Evolutionary conservation across 2,113 vertebrate species (phyloP), one percentile per base, ranked within the genome.

Genomic region (Potamarius usumacintae): DNA sequence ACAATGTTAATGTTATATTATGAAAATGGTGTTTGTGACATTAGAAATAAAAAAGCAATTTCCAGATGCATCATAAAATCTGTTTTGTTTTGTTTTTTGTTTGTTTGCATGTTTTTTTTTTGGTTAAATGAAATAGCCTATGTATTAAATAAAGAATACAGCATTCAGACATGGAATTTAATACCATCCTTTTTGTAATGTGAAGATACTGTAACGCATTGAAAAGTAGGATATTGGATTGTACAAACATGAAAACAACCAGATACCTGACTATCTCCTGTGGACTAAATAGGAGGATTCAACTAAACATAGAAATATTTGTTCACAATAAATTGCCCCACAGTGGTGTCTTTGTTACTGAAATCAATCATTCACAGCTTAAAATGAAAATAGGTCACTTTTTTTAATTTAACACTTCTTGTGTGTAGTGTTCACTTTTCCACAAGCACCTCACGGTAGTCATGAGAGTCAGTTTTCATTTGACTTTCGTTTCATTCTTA

Each of bases 311-410:
- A 50, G 2, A 74, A 48, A 74, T 22, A 74, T 74, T 48, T 22
- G 18, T 22, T 12, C 18, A 74, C 18, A 48, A 11, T 22, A 48
- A 74, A 50, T 10, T 74, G 42, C 3, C 52, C 50, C 60, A 78
- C 67, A 82, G 88, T 89, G 15, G 60, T 71, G 25, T 78, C 60
- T 76, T 42, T 85, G 79, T 83, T 82, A 76, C 60, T 79, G 52
- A 52, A 52, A 82, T 85, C 50, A 55, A 85, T 85, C 42, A 87
- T 22, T 85, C 57, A 85, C 76, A 81, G 55, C 65, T 74, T 65
- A 30, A 76, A 87, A 89, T 65, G 30, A 81, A 84, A 89, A 81
- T 81, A 87, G 74, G 74, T 80, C 81, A 84, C 42, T 2, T 48
- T 11, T 58, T 85, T 57, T 15, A 15, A 18, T 3, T 48, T 55